Conservation (phyloP, 2,888 invertebrate genomes). For the Frankliniella intonsa region DNA sequence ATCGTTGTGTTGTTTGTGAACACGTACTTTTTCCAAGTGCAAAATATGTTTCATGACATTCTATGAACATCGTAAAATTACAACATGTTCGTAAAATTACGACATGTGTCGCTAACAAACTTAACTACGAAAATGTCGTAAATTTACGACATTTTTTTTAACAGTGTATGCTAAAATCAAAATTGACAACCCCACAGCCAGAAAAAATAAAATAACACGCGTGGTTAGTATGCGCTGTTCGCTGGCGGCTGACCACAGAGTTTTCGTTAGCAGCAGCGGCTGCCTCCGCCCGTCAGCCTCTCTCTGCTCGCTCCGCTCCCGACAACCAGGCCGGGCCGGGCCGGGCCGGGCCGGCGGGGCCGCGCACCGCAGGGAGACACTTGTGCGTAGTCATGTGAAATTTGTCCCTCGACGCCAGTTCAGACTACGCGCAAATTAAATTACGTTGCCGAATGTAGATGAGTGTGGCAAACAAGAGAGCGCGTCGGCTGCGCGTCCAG, state of each 20-base stretch:
- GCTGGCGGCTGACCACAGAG: no score
- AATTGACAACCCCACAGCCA: no score
- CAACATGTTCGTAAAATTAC: no score
- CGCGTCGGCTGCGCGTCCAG: not conserved
- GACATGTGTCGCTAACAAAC: no score
- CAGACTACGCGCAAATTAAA: constrained; percentile 1
- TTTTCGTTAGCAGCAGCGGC: not conserved
- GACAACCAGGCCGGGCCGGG: not conserved
- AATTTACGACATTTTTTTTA: no score
- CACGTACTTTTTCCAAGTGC: no score
- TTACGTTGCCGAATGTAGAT: constrained; percentile 20
- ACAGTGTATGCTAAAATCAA: no score
- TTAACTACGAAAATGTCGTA: no score
- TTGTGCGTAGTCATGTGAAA: constrained; percentile 21
- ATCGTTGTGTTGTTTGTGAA: no score
- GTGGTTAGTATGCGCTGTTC: not conserved
- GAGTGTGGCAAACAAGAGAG: constrained; percentile 2
- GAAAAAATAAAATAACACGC: no score
- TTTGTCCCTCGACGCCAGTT: constrained; percentile 19
- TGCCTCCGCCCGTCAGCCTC: not conserved
- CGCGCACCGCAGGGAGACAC: not conserved
- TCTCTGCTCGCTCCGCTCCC: not conserved
- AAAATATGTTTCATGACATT: no score
- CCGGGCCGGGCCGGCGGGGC: not conserved
- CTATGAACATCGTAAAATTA: no score